These are phyloP conservation scores for Agriopis marginaria DNA, from an alignment of 2,888 invertebrate genomes.

Conservation along the genomic window DNA sequence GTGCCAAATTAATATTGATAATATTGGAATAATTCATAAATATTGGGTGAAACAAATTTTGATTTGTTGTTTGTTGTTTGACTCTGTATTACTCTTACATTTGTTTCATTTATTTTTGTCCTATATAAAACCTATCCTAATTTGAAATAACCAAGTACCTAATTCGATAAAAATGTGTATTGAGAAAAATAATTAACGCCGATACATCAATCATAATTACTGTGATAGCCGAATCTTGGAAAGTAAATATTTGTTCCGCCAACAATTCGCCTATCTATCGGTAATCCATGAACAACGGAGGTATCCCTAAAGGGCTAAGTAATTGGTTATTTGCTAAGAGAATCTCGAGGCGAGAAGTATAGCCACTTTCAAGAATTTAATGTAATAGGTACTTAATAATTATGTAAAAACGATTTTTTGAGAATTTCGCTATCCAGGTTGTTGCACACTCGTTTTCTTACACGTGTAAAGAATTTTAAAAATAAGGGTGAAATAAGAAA, in stretches of 20 bases:
- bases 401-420: not conserved
- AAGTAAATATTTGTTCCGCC: slow-evolving; percentile 27
- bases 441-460: not conserved
- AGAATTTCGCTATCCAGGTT: not conserved
- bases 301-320: slow-evolving; percentile 20
- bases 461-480: not conserved
- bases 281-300: slow-evolving; percentile 21
- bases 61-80: too few species aligned
- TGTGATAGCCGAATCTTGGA: slow-evolving; percentile 16
- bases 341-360: slow-evolving; percentile 10
- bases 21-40: too few species aligned
- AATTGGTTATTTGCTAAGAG: slow-evolving; percentile 21
- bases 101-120: too few species aligned
- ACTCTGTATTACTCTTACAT: too few species aligned
- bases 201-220: slow-evolving; percentile 25
- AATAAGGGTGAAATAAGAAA: not conserved
- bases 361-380: slow-evolving; percentile 8
- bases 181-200: slow-evolving; percentile 12
- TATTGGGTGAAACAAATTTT: too few species aligned
- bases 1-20: too few species aligned
- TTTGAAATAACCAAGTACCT: not conserved
- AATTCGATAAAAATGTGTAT: not conserved
- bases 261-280: slow-evolving; percentile 14
- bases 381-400: not conserved
- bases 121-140: not conserved